A percentile compares a stretch with the other conserved stretches of the same genome.
Conservation (phyloP, 2,113 vertebrate genomes). For the Menidia beryllina region DNA sequence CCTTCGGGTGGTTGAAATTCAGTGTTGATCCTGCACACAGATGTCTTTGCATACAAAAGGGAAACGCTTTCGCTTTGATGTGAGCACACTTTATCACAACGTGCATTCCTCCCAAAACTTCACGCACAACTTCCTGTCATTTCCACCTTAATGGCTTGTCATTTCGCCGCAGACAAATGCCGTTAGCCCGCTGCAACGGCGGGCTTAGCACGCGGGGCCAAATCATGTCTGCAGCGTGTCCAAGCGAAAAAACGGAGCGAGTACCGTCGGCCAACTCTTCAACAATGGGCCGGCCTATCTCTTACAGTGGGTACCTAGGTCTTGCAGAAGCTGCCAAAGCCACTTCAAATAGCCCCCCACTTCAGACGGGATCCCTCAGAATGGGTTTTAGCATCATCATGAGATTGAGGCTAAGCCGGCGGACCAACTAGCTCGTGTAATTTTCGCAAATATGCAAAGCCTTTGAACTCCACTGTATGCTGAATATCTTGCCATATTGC, state of each 20-base stretch:
- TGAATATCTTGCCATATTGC: conserved; percentile 45
- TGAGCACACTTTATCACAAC: conserved; percentile 1
- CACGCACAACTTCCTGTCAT: conserved; percentile 25
- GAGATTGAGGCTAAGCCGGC: conserved; percentile 66
- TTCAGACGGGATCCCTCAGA: conserved; percentile 67
- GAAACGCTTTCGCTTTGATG: conserved; percentile 6
- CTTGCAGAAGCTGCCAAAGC: conserved; percentile 62
- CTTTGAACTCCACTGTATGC: conserved; percentile 54
- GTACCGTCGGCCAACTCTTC: conserved; percentile 62
- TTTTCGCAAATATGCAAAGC: conserved; percentile 67
- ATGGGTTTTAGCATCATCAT: conserved; percentile 65
- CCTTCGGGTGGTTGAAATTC: conserved; percentile 4
- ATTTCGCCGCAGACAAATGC: conserved; percentile 37
- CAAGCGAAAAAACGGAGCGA: conserved; percentile 64
- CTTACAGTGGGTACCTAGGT: conserved; percentile 52
- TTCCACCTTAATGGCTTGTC: conserved; percentile 42
- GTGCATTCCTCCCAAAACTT: background rate
- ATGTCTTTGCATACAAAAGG: background rate
- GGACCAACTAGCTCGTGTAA: conserved; percentile 62
- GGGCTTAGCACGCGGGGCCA: conserved; percentile 42
- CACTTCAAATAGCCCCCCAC: conserved; percentile 60
- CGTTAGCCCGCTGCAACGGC: conserved; percentile 68
- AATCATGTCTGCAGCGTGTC: conserved; percentile 62
- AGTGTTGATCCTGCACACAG: conserved; percentile 3
- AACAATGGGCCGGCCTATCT: conserved; percentile 63